Conservation (phyloP, 2,797 vertebrate genomes). For the Oryzias dopingdopingensis region DNA sequence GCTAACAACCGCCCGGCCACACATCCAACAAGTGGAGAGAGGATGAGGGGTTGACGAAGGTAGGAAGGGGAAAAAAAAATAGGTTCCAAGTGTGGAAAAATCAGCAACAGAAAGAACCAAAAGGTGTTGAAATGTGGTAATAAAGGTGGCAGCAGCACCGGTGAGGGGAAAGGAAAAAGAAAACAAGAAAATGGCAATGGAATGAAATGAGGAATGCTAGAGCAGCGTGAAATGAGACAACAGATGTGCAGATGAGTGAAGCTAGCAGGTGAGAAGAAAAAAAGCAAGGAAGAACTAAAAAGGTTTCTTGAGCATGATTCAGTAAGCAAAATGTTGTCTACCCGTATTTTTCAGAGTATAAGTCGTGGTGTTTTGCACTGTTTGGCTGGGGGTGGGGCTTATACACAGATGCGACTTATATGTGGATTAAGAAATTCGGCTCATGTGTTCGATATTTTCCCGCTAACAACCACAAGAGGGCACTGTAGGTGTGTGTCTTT, state of each 20-base stretch:
- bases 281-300: slow-evolving; percentile 19
- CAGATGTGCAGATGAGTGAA: slow-evolving; percentile 37
- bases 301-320: slow-evolving; percentile 7
- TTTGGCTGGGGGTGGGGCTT: no score
- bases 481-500: no score
- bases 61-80: neutral
- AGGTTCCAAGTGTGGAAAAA: neutral
- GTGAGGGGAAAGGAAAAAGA: slow-evolving; percentile 32
- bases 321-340: neutral
- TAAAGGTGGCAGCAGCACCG: slow-evolving; percentile 6
- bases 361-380: no score
- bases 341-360: no score
- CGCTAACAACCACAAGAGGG: no score
- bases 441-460: no score
- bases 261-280: slow-evolving; percentile 30
- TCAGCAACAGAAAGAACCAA: slow-evolving; percentile 18
- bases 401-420: no score
- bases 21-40: slow-evolving; percentile 32
- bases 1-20: slow-evolving; percentile 75
- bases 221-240: slow-evolving; percentile 39
- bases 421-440: no score
- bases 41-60: slow-evolving; percentile 11
- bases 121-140: slow-evolving; percentile 15
- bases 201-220: slow-evolving; percentile 51
- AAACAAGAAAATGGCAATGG: slow-evolving; percentile 61